Percentiles rank a stretch among this genome's conserved stretches.
These are phyloP conservation scores for Phalloptychus januarius DNA, from an alignment of 2,797 vertebrate species.

Conservation along the genomic window DNA sequence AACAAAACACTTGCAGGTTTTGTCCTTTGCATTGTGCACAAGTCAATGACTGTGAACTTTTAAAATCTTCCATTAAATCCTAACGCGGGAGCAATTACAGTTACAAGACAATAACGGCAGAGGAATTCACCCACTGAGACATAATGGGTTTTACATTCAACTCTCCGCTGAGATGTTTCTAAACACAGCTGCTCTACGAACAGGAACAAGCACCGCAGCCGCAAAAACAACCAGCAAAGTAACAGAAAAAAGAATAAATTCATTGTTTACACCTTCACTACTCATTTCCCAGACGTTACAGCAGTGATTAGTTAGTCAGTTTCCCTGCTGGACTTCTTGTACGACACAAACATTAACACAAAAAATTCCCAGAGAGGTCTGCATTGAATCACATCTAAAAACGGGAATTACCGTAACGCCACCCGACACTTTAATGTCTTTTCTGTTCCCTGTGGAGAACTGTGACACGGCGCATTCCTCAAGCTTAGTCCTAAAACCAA, in stretches of 20 bases:
- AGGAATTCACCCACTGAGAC: neutral
- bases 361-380: conserved; percentile 48
- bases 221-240: neutral
- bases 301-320: conserved; percentile 36
- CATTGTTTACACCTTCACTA: neutral
- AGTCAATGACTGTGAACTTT: neutral
- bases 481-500: conserved; percentile 1
- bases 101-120: neutral
- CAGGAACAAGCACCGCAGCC: neutral
- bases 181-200: conserved; percentile 5
- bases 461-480: neutral
- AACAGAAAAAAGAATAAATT: conserved; percentile 10
- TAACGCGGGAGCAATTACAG: neutral
- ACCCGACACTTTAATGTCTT: conserved; percentile 56
- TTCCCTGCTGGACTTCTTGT: conserved; percentile 29
- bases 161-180: neutral
- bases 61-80: neutral
- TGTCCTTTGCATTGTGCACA: neutral
- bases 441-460: conserved; percentile 27
- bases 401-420: conserved; percentile 57
- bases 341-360: neutral
- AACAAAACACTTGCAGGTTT: neutral
- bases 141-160: neutral
- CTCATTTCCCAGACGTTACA: conserved; percentile 54
- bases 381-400: conserved; percentile 64